Percentiles rank a stretch among this genome's conserved stretches.
These are phyloP conservation scores for Eupithecia tripunctaria DNA, from an alignment of 2,888 invertebrate species.

Conservation along the genomic window DNA sequence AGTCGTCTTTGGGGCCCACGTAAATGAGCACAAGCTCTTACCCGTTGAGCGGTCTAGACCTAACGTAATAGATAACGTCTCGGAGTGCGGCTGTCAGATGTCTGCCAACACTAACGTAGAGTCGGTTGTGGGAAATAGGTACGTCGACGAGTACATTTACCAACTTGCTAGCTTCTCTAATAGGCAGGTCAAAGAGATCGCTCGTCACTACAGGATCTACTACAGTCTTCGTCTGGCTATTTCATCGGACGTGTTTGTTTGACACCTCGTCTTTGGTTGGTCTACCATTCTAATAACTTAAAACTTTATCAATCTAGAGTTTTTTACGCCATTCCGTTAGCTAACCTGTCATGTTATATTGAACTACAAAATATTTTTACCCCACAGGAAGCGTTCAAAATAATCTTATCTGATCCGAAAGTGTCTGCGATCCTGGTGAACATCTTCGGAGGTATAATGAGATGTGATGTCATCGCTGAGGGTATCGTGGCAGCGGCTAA, in stretches of 20 bases:
- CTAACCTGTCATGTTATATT: neutral
- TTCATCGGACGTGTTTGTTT: neutral
- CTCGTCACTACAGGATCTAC: neutral
- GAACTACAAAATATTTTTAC: neutral
- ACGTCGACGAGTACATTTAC: no score
- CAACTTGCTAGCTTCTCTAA: no score
- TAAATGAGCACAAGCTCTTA: no score
- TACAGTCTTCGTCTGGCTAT: neutral
- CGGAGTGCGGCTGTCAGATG: no score
- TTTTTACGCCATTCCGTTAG: neutral
- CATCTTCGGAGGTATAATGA: conserved; percentile 99
- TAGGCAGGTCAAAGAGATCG: no score
- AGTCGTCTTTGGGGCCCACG: no score
- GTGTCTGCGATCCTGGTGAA: conserved; percentile 97
- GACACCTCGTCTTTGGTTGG: neutral
- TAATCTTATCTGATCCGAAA: conserved; percentile 96
- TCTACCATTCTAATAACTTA: neutral
- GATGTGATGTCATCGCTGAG: conserved; percentile 98
- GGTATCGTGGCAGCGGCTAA: conserved; percentile 97
- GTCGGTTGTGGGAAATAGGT: no score
- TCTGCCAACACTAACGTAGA: no score
- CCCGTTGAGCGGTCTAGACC: no score
- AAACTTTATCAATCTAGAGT: neutral
- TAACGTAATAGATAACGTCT: no score
- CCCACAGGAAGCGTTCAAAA: conserved; percentile 93